These are phyloP conservation scores for Sinocyclocheilus anshuiensis DNA, from an alignment of 2,113 vertebrate genomes.

Conservation along the genomic window DNA sequence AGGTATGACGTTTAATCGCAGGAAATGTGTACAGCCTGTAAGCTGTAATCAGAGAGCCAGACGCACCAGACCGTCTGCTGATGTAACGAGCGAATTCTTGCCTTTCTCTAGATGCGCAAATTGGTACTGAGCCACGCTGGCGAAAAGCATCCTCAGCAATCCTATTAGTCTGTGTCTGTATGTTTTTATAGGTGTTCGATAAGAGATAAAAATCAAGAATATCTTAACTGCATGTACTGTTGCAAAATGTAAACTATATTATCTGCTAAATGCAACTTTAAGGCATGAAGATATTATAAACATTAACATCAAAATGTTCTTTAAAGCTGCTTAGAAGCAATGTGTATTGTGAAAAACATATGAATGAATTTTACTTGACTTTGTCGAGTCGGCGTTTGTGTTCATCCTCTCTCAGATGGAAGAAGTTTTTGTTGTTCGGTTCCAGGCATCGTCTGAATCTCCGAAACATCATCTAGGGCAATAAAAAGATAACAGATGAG, in stretches of 20 bases:
- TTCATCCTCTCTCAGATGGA: background rate
- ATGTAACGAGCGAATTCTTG: background rate
- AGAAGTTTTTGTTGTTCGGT: slow-evolving; percentile 27
- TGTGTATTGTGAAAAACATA: background rate
- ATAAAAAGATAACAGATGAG: slow-evolving; percentile 42
- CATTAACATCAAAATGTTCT: background rate
- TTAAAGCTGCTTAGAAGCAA: background rate
- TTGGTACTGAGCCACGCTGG: background rate
- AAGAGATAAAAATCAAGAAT: slow-evolving; percentile 1
- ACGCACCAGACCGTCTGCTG: background rate
- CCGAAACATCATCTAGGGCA: slow-evolving; percentile 54
- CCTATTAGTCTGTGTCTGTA: slow-evolving; percentile 42
- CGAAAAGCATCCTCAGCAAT: slow-evolving; percentile 34
- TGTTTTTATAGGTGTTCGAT: slow-evolving; percentile 55
- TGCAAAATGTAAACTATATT: background rate
- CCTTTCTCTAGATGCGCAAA: background rate
- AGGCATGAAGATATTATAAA: background rate
- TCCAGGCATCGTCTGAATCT: slow-evolving; percentile 30
- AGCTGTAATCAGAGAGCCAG: slow-evolving; percentile 5
- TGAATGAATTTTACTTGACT: background rate
- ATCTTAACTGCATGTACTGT: background rate
- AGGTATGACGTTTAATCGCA: slow-evolving; percentile 42
- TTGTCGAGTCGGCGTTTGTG: background rate
- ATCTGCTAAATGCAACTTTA: too few species aligned
- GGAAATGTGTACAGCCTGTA: slow-evolving; percentile 28